Percentiles rank a stretch among this genome's conserved stretches.
Evolutionary conservation across 2,888 invertebrate species (phyloP).

Genomic region (Cistogaster globosa): DNA sequence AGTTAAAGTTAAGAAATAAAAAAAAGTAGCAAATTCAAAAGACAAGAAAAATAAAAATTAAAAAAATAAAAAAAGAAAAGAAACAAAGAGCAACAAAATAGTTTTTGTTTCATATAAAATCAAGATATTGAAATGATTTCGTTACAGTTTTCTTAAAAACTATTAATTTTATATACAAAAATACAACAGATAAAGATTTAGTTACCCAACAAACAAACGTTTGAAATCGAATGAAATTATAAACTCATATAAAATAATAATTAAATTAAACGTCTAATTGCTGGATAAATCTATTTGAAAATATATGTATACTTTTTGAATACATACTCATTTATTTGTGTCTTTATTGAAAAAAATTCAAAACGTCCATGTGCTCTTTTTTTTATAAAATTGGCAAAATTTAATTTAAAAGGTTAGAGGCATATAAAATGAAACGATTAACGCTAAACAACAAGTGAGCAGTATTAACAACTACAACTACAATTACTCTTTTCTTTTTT

Average conservation of each 20-base stretch:
- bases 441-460: too few relatives aligned
- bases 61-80: constrained; percentile 68
- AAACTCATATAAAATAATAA: neutral
- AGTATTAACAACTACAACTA: too few relatives aligned
- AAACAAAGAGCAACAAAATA: constrained; percentile 62
- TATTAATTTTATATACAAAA: constrained; percentile 21
- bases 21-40: neutral
- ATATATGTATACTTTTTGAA: too few relatives aligned
- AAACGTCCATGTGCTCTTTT: too few relatives aligned
- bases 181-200: neutral
- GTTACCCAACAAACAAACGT: constrained; percentile 1
- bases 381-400: too few relatives aligned
- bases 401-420: too few relatives aligned
- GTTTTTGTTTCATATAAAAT: constrained; percentile 64
- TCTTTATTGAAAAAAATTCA: too few relatives aligned
- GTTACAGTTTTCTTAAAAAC: constrained; percentile 73
- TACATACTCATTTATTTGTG: too few relatives aligned
- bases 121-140: constrained; percentile 78
- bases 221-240: neutral
- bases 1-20: constrained; percentile 29
- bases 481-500: too few relatives aligned
- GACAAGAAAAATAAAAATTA: neutral
- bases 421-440: too few relatives aligned
- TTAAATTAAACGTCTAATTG: too few relatives aligned
- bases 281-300: too few relatives aligned